A percentile compares a stretch with the other conserved stretches of the same genome.
Evolutionary conservation across 2,797 vertebrate genomes (phyloP).

Genomic region (Clarias pachynema): DNA sequence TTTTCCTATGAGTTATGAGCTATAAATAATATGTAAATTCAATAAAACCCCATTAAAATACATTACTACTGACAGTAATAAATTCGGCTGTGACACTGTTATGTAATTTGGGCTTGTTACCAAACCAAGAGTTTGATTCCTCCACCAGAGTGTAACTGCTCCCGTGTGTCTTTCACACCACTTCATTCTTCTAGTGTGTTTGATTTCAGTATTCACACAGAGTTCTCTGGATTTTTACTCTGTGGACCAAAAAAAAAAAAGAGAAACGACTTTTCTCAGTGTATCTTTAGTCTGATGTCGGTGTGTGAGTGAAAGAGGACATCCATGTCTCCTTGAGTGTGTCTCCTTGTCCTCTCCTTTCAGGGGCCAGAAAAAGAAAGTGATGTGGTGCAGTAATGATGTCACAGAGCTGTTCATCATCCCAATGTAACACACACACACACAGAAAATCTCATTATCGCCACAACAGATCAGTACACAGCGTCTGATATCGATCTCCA

Average conservation of each 20-base stretch:
- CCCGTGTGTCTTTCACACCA: slow-evolving; percentile 2
- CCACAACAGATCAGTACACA: slow-evolving; percentile 31
- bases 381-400: background rate
- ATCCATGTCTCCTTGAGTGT: slow-evolving; percentile 9
- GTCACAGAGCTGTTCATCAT: slow-evolving; percentile 22
- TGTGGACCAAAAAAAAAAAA: background rate
- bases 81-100: background rate
- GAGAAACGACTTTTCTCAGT: background rate
- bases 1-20: background rate
- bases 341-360: slow-evolving; percentile 18
- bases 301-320: background rate
- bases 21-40: background rate
- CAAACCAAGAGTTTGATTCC: background rate
- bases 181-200: background rate
- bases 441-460: slow-evolving; percentile 26
- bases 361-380: slow-evolving; percentile 22
- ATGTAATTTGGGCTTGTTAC: background rate
- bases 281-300: background rate
- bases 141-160: background rate
- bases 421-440: slow-evolving; percentile 10
- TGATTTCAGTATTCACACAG: background rate
- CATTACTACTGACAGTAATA: background rate
- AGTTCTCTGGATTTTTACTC: background rate
- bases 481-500: slow-evolving; percentile 34
- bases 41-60: background rate